A percentile compares a stretch with the other conserved stretches of the same genome.
Evolutionary conservation across 2,888 invertebrate genomes (phyloP).

Genomic region (Himalopsyche kuldschensis): DNA sequence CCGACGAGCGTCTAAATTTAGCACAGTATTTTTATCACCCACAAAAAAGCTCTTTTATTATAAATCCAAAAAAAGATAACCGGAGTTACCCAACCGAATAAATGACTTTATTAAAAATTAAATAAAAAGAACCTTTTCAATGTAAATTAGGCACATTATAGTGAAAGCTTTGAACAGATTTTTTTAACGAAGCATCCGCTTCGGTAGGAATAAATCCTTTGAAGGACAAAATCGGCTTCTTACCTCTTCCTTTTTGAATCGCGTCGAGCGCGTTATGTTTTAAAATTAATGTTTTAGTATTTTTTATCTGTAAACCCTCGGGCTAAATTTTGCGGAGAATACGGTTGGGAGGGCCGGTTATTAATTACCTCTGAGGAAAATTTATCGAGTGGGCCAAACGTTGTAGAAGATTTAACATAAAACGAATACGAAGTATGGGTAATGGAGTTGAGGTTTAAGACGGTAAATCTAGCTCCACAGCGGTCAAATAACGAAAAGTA

Average conservation of each 20-base stretch:
- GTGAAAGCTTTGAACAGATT: not conserved
- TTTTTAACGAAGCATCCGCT: not conserved
- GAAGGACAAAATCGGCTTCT: not conserved
- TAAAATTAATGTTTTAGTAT: not conserved
- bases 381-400: not conserved
- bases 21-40: too few relatives aligned
- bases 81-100: not conserved
- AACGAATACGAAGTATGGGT: not conserved
- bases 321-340: not conserved
- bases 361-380: slow-evolving; percentile 15
- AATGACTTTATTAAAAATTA: not conserved
- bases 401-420: not conserved
- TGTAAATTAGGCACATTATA: not conserved
- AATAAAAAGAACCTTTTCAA: not conserved
- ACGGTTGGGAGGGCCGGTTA: slow-evolving; percentile 1
- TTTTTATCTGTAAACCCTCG: not conserved
- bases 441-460: not conserved
- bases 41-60: not conserved
- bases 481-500: not conserved
- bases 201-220: not conserved
- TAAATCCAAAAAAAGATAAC: not conserved
- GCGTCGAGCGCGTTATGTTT: not conserved
- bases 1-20: too few relatives aligned
- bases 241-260: not conserved
- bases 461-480: not conserved